Evolutionary conservation across 2,888 invertebrate species (phyloP), one percentile per base, ranked within the genome.

Genomic region (Meghimatium bilineatum): DNA sequence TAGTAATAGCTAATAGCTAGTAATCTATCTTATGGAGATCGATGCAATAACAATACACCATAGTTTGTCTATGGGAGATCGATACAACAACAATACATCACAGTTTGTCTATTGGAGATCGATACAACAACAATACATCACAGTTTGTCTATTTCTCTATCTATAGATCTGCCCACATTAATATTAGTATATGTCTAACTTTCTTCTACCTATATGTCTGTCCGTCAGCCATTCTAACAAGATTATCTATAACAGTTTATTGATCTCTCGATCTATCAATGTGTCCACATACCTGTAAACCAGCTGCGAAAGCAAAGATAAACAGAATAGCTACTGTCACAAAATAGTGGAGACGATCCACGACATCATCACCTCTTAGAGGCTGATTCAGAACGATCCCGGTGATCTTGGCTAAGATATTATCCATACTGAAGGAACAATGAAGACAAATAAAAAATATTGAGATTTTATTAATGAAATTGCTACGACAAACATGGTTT

Each of bases 291-390:
- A 83, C 85, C 80, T 80, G 71, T 6, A 82, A 12, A 5, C 75
- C 82, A 44, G 80, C 74, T 6, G 79, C 85, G 8, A 60, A 52
- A 3, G 82, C 80, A 20, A 85, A 83, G 36, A 60, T 1, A 26
- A 80, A 52, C 34, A 85, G 36, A 49, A 85, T 34, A 26, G 79
- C 75, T n/a, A 83, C 80, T 0, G 85, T 82, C 36, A 82, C 82
- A 34, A 80, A 74, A 49, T 85, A 72, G 63, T 85, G 85, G 8
- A 83, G 60, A 38, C 82, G 56, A 71, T 85, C 85, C n/a, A 85
- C 85, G 10, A 76, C 20, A 69, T 85, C 85, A 20, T 85, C 85
- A 23, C 75, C 82, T 29, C 67, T 82, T 44, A 83, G 56, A 14
- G 85, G 85, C 63, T 75, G 72, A 12, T 77, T 69, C 29, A 85